These are phyloP conservation scores for Lottia scabra DNA, from an alignment of 2,888 invertebrate genomes.

Conservation along the genomic window DNA sequence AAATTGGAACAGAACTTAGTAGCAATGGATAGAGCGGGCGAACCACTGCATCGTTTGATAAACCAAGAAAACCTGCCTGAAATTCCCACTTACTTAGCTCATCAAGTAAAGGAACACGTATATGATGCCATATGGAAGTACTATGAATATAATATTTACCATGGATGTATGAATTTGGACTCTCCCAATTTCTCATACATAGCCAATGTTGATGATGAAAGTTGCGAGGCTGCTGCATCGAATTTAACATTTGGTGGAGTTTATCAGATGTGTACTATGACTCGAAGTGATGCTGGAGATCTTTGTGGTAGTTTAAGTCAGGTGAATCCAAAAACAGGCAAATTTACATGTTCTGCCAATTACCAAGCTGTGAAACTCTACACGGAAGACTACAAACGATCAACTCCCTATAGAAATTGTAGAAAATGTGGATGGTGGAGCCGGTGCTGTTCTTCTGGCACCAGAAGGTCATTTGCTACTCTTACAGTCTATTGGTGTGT, in stretches of 20 bases:
- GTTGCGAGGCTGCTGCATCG: slow-evolving; percentile 23
- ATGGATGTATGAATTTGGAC: slow-evolving; percentile 31
- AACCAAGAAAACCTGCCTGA: slow-evolving; percentile 29
- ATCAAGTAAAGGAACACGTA: slow-evolving; percentile 21
- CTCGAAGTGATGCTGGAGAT: slow-evolving; percentile 6
- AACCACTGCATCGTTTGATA: slow-evolving; percentile 33
- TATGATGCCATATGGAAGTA: slow-evolving; percentile 29
- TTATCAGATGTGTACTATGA: slow-evolving; percentile 32
- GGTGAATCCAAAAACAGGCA: slow-evolving; percentile 51
- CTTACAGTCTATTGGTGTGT: slow-evolving; percentile 57
- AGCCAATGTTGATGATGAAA: slow-evolving; percentile 37
- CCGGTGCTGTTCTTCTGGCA: slow-evolving; percentile 32
- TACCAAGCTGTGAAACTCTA: slow-evolving; percentile 44
- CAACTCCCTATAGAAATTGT: slow-evolving; percentile 30
- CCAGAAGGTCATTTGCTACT: slow-evolving; percentile 31
- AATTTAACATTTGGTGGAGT: slow-evolving; percentile 40
- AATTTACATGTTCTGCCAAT: slow-evolving; percentile 40
- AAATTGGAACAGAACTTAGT: slow-evolving; percentile 31
- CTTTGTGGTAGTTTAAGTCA: slow-evolving; percentile 22
- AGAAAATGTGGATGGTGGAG: slow-evolving; percentile 35
- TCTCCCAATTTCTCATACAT: slow-evolving; percentile 34
- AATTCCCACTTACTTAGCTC: slow-evolving; percentile 24
- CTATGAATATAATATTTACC: slow-evolving; percentile 32
- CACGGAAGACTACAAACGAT: slow-evolving; percentile 27
- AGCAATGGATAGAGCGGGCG: slow-evolving; percentile 34